phyloP scores from a whole-genome alignment of 2,888 invertebrate genomes.

The Suillia variegata region DNA sequence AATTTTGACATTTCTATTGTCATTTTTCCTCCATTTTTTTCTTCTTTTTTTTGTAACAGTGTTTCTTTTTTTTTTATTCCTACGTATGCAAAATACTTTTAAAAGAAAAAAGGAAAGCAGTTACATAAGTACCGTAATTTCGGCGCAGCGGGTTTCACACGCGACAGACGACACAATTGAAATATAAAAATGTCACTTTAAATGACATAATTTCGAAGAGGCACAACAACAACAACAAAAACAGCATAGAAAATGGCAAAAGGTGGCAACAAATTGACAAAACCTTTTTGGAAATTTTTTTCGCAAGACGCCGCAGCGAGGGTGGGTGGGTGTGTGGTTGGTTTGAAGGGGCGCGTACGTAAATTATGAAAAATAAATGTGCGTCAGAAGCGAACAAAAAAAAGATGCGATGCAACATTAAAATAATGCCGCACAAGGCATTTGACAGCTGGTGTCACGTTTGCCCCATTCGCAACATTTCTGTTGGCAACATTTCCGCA shows the following conservation, averaged over 20 bases:
- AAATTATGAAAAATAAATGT: too few species aligned
- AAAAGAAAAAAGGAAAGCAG: not conserved
- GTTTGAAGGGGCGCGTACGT: too few species aligned
- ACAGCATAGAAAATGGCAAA: too few species aligned
- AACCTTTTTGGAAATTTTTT: too few species aligned
- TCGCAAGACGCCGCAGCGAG: too few species aligned
- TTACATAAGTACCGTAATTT: not conserved
- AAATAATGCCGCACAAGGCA: constrained; percentile 49
- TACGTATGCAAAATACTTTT: too few species aligned
- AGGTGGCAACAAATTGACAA: too few species aligned
- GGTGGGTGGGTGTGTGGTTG: not conserved
- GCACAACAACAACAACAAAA: too few species aligned
- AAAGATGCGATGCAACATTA: constrained; percentile 40
- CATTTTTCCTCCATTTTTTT: constrained; percentile 24
- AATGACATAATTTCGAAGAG: constrained; percentile 40
- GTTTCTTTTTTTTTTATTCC: too few species aligned
- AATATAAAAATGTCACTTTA: constrained; percentile 50
- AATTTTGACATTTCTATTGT: constrained; percentile 53
- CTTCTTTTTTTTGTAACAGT: constrained; percentile 4
- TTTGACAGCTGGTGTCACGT: constrained; percentile 50
- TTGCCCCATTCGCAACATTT: too few species aligned
- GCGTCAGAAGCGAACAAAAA: too few species aligned
- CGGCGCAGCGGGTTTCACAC: not conserved
- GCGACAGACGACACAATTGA: constrained; percentile 20
- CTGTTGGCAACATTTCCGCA: too few species aligned